Conservation (phyloP, 2,888 invertebrate species). For the Bimastos eiseni region DNA sequence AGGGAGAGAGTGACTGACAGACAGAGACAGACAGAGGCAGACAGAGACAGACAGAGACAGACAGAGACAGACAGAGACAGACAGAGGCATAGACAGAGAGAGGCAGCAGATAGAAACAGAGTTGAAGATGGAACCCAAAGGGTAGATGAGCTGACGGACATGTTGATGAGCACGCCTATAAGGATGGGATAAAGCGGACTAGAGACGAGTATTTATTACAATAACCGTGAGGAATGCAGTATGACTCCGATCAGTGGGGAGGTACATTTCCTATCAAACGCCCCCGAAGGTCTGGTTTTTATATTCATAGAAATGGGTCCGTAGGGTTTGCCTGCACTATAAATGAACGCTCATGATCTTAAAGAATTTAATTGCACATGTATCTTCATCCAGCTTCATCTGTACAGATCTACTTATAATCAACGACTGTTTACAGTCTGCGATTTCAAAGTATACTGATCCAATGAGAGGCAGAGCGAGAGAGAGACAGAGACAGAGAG, state of each 20-base stretch:
- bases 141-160: no score
- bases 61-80: no score
- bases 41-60: no score
- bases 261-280: background rate
- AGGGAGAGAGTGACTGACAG: no score
- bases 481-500: no score
- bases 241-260: background rate
- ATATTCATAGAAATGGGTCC: background rate
- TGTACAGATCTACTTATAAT: background rate
- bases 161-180: no score
- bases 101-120: no score
- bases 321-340: background rate
- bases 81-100: no score
- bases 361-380: background rate
- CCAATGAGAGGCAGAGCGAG: background rate
- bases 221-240: background rate
- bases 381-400: background rate
- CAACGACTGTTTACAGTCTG: background rate
- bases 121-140: no score
- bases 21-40: no score
- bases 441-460: background rate
- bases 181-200: no score
- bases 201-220: background rate
- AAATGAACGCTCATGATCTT: background rate
- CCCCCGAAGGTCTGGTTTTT: background rate